Evolutionary conservation across 2,888 invertebrate species (phyloP), one percentile per base, ranked within the genome.

Genomic region (Xestobium rufovillosum): DNA sequence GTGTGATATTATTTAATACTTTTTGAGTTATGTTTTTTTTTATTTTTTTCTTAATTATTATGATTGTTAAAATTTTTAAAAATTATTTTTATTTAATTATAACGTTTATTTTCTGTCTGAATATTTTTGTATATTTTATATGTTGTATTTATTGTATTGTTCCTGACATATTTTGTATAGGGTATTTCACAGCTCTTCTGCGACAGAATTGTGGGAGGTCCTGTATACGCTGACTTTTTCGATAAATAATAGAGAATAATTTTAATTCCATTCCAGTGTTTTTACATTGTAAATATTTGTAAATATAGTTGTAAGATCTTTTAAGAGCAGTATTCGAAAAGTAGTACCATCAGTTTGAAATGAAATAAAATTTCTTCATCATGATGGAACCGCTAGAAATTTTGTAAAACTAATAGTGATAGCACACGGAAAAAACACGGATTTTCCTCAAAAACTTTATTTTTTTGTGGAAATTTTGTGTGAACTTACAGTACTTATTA

Each of bases 1-100:
- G 66, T 66, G 66, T 66, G 66, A 66, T 66, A 66, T 65, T 66
- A 65, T 61, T 65, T 66, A 64, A 65, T 65, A 63, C 59, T 63
- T 61, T 55, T 53, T n/a, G n/a, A n/a, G n/a, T n/a, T n/a, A n/a
- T n/a, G 61, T 57, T 49, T 63, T 63, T 55, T 60, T 64, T 57
- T 56, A 40, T 51, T 47, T 61, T 55, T 50, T 38, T 50, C 6
- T 8, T 39, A 56, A 53, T 58, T 50, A 49, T 51, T 55, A 52
- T 50, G 43, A 52, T 43, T 59, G 60, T 59, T 61, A 60, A 57
- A 52, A 56, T 45, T 52, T 57, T 56, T 57, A 56, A 50, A 56
- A 58, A 59, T 55, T 57, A 53, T 53, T 57, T 59, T 58, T 55
- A 56, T 59, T 59, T 57, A 55, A 57, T 52, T 48, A 45, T 51